Conservation (phyloP, 2,888 invertebrate genomes). For the Ennomos fuscantarius region DNA sequence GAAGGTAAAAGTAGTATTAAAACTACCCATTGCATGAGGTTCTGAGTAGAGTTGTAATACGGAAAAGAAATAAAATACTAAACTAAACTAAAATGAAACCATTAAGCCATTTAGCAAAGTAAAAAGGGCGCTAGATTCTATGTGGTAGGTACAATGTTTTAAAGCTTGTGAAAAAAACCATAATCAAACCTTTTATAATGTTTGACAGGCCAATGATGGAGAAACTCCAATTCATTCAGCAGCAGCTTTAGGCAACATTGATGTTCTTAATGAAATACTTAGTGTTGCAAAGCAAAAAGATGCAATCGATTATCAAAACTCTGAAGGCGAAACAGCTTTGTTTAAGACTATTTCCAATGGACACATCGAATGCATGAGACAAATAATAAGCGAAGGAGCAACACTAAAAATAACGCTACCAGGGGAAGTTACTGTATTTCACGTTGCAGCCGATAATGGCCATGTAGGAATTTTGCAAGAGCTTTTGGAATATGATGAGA, state of each 20-base stretch:
- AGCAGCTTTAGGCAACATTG: constrained; percentile 75
- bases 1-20: constrained; percentile 52
- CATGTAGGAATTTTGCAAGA: constrained; percentile 81
- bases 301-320: constrained; percentile 75
- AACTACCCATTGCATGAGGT: too few species aligned
- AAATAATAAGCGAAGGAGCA: constrained; percentile 77
- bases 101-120: too few species aligned
- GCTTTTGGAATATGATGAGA: constrained; percentile 75
- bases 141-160: too few species aligned
- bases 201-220: constrained; percentile 71
- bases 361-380: constrained; percentile 70
- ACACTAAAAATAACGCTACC: constrained; percentile 70
- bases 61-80: too few species aligned
- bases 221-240: constrained; percentile 84
- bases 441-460: constrained; percentile 85
- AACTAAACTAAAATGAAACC: too few species aligned
- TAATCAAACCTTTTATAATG: not conserved
- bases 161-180: not conserved
- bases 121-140: too few species aligned
- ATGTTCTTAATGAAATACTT: constrained; percentile 80
- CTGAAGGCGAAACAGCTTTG: constrained; percentile 78
- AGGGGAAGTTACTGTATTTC: constrained; percentile 83
- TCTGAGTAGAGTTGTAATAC: too few species aligned
- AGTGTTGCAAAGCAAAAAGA: constrained; percentile 76
- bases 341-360: constrained; percentile 75